A percentile compares a stretch with the other conserved stretches of the same genome.
Evolutionary conservation across 2,113 vertebrate genomes (phyloP).

Genomic region (human (Homo sapiens)): GRCh38 chr9:21484501-21485000

Average conservation of each 20-base stretch:
- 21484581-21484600: neutral
- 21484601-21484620: neutral
- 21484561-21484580: neutral
- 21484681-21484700: neutral
- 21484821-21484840: conserved; percentile 12
- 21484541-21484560: neutral
- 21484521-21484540: neutral
- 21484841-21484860: neutral
- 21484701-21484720: neutral
- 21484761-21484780: neutral
- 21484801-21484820: neutral
- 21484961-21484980: neutral
- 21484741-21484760: neutral
- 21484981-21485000: conserved; percentile 36
- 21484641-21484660: neutral
- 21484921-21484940: neutral
- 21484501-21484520: neutral
- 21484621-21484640: neutral
- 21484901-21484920: neutral
- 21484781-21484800: neutral
- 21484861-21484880: neutral
- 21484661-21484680: neutral
- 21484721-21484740: neutral
- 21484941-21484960: neutral
- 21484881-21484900: neutral